Base-by-base conservation (phyloP, 2,888 invertebrate species). In the Polia nebulosa region DNA sequence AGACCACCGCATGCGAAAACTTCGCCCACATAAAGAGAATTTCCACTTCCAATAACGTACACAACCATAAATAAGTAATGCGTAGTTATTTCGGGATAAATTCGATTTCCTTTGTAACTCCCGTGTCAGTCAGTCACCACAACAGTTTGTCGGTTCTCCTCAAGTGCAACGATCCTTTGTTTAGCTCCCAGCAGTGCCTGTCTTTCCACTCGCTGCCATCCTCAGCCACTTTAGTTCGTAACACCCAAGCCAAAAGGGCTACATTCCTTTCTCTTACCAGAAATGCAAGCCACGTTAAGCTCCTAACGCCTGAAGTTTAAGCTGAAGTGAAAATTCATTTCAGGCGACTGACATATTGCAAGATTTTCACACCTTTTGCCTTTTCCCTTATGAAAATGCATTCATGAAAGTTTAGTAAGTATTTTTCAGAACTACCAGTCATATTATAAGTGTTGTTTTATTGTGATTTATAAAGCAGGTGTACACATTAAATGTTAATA, bases 111-210 rank as follows among this genome's bases (percentile, higher is more conserved):
- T 64, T 51, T 66, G 41, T 41, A 49, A 53, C 27, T 34, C 32
- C 13, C 45, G 27, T 22, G 55, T 49, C 58, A 51, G 34, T 67
- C 53, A 60, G 53, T 49, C 45, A 17, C 66, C 32, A 51, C 44
- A 59, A 70, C 76, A 67, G 71, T 78, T 75, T 75, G 69, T 76
- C 75, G 75, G 72, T 72, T 78, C 71, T 44, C 7, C 62, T 72
- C 71, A 81, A 87, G 80, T 82, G 80, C 78, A 78, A 71, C 69
- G 71, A 79, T 85, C 80, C 81, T 85, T 87, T 86, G 84, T 88
- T 81, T 69, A 77, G 56, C 58, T 49, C 36, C 60, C 60, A 71
- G 59, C 45, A 71, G 58, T 60, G 58, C 36, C 53, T 32, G 44
- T 44, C 55, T 56, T 47, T 62, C 53, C 34, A 67, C 53, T 44